Evolutionary conservation across 2,797 vertebrate species (phyloP), one percentile per base, ranked within the genome.

Genomic region (Dryobates pubescens): DNA sequence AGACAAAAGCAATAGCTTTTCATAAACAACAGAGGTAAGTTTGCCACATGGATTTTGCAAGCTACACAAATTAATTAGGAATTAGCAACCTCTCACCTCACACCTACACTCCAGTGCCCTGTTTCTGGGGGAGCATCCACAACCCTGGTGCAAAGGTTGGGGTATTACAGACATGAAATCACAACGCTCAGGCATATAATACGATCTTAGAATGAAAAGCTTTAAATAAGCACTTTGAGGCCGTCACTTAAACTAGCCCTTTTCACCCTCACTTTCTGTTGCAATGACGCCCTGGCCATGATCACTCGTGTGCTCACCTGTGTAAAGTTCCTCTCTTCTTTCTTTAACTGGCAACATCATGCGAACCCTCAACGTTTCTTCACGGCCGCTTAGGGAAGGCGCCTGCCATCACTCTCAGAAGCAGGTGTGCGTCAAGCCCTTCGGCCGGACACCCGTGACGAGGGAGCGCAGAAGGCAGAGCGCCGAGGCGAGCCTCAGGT

Each of bases 291-390:
- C 22, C 32, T 24, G 22, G 14, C 58, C 58, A 34, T n/a, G 7
- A 34, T 10, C 22, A 15, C 22, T 23, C 9, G 14, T 10, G 22
- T 16, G 32, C 58, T 61, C 32, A 23, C 29, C 29, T 15, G 13
- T 23, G 7, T 22, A 22, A 10, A 17, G 43, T 47, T 53, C 47
- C 17, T 17, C 59, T 24, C 26, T 5, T n/a, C 41, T 14, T 0
- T 8, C 54, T 19, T 2, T 9, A 7, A 0, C 6, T 1, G 32
- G 23, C 45, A 3, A 61, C 17, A 3, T 3, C 67, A 2, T 1
- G 29, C 62, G 5, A 7, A 5, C 6, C 34, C 30, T 7, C 34
- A 11, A 4, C 13, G 3, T 1, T 30, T 56, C 54, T 30, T 56
- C 54, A 56, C 27, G 27, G 4, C 29, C 2, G 17, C 3, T 2